phyloP scores from a whole-genome alignment of 1,140 invertebrate species.

The Calosoma granatense region DNA sequence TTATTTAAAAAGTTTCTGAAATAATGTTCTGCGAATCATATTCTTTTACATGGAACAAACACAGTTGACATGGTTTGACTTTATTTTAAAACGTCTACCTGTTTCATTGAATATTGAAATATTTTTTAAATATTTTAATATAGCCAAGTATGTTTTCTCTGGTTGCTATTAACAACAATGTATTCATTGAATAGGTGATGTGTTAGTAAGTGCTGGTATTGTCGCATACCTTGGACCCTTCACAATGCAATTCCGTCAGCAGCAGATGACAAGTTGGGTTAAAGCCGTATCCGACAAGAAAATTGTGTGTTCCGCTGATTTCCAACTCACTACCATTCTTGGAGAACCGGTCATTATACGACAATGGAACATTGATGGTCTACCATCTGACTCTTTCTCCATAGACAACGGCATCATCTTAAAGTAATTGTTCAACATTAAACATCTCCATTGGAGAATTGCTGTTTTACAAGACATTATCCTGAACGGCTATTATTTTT shows the following conservation, averaged over 20 bases:
- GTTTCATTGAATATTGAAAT: background rate
- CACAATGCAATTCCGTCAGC: conserved; percentile 61
- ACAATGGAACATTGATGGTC: conserved; percentile 83
- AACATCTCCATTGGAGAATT: background rate
- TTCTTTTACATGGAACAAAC: no score
- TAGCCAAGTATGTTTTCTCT: background rate
- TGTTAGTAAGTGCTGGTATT: conserved; percentile 77
- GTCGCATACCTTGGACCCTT: conserved; percentile 89
- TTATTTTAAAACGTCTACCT: conserved; percentile 7
- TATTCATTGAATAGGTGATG: conserved; percentile 53
- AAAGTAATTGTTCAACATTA: conserved; percentile 43
- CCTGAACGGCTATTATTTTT: background rate
- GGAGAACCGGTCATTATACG: conserved; percentile 81
- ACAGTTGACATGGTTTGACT: conserved; percentile 2
- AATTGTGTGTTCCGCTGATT: conserved; percentile 67
- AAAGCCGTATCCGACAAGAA: conserved; percentile 49
- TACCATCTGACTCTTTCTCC: conserved; percentile 83
- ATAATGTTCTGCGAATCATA: no score
- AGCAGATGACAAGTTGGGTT: conserved; percentile 66
- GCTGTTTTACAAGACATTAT: background rate
- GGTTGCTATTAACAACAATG: conserved; percentile 2
- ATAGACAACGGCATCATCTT: conserved; percentile 89
- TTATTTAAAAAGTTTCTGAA: no score
- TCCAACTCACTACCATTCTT: conserved; percentile 58
- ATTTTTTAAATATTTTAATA: background rate